Evolutionary conservation across 2,888 invertebrate genomes (phyloP).

Genomic region (Protophormia terraenovae): DNA sequence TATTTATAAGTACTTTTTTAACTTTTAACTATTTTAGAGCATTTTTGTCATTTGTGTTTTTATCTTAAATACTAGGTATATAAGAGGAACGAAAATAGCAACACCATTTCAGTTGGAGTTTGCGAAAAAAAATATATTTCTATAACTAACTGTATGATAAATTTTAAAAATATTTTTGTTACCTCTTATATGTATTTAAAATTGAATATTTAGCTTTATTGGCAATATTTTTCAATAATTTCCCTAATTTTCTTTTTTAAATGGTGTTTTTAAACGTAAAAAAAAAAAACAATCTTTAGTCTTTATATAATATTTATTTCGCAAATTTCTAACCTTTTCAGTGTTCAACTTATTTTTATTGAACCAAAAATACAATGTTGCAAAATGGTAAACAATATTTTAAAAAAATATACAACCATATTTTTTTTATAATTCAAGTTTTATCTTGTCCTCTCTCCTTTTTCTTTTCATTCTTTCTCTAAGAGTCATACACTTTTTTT

Average conservation of each 20-base stretch:
- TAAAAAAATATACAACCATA: background rate
- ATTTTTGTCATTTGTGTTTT: too few species aligned
- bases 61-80: too few species aligned
- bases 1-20: background rate
- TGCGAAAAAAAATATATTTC: too few species aligned
- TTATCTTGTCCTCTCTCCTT: background rate
- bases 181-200: too few species aligned
- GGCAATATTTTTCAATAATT: too few species aligned
- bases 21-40: background rate
- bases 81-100: too few species aligned
- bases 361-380: background rate
- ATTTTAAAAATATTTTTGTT: too few species aligned
- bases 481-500: background rate
- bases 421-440: slow-evolving; percentile 7
- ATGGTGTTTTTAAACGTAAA: background rate
- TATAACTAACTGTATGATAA: too few species aligned
- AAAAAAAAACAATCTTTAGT: background rate
- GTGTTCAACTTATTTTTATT: background rate
- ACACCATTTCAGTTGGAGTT: too few species aligned
- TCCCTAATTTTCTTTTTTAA: background rate
- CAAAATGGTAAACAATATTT: background rate
- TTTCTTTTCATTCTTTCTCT: background rate
- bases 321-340: background rate
- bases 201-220: too few species aligned
- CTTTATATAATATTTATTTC: background rate